Evolutionary conservation across 2,888 invertebrate species (phyloP), one percentile per base, ranked within the genome.

Genomic region (Glyphotaelius pellucidus): DNA sequence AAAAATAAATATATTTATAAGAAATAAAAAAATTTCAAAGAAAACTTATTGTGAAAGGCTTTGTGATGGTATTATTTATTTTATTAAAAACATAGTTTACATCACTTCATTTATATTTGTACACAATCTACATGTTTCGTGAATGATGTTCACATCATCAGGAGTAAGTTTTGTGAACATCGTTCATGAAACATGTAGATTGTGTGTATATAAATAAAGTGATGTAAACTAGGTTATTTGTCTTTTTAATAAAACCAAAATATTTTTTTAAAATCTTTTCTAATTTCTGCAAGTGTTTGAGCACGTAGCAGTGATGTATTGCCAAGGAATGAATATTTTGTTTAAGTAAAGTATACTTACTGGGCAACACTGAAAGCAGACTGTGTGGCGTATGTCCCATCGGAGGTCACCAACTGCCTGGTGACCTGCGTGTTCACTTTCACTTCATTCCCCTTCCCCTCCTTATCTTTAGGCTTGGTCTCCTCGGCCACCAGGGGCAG

Each of bases 321-420:
- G 67, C 9, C 19, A 1, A 25, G 9, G 67, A 67, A 52, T 19
- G 14, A 25, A 25, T 25, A 25, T 7, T 67, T 67, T 67, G 25
- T 67, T 67, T 67, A 67, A 1, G 7, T 67, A 25, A 67, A 67
- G 14, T 15, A 32, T 31, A 96, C 97, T 96, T 95, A 98, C 97
- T 97, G 96, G 38, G 97, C 96, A 94, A 98, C 96, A 94, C 98
- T 99, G 95, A 99, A 99, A 83, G 99, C 99, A 93, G 99, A 99
- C 95, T 99, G 99, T 5, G 99, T 98, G 42, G 99, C 99, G 95
- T 99, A 99, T 0, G 99, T 99, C 32, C 99, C 99, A 96, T 99
- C 99, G 79, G 99, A 99, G 86, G 99, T 99, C 83, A 99, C 99
- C 92, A 98, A 95, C 94, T 97, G 98, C 67, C 97, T 96, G 35